Conservation (phyloP, 1,140 invertebrate genomes). For the Drosophila ogumai region DNA sequence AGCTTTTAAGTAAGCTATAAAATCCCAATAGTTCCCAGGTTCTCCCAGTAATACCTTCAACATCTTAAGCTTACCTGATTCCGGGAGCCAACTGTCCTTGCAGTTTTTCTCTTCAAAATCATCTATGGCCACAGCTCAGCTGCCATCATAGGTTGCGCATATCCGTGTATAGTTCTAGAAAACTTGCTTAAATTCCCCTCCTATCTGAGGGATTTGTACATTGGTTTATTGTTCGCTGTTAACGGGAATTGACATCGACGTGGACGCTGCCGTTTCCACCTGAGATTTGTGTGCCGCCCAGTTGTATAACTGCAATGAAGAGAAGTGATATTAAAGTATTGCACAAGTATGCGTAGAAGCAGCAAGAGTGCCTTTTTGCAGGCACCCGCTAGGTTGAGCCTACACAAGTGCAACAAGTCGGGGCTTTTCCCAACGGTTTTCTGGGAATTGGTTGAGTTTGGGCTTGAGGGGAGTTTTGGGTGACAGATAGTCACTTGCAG, state of each 20-base stretch:
- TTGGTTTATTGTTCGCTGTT: slow-evolving; percentile 39
- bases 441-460: not conserved
- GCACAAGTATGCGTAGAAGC: slow-evolving; percentile 7
- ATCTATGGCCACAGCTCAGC: slow-evolving; percentile 20
- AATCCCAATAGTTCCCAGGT: too few species aligned
- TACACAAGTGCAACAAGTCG: slow-evolving; percentile 53
- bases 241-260: slow-evolving; percentile 41
- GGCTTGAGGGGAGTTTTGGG: slow-evolving; percentile 12
- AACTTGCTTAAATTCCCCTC: not conserved
- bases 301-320: slow-evolving; percentile 56
- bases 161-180: slow-evolving; percentile 9
- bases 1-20: too few species aligned
- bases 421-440: slow-evolving; percentile 7
- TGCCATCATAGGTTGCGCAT: slow-evolving; percentile 1
- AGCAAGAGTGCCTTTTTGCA: slow-evolving; percentile 5
- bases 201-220: slow-evolving; percentile 21
- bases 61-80: slow-evolving; percentile 36
- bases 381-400: slow-evolving; percentile 21
- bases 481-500: slow-evolving; percentile 50
- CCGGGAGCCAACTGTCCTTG: slow-evolving; percentile 21
- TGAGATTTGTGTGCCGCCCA: slow-evolving; percentile 14
- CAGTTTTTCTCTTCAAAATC: slow-evolving; percentile 5
- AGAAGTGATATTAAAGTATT: slow-evolving; percentile 21
- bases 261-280: slow-evolving; percentile 27
- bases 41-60: not conserved